Conservation (phyloP, 2,888 invertebrate species). For the Andrena marginata region DNA sequence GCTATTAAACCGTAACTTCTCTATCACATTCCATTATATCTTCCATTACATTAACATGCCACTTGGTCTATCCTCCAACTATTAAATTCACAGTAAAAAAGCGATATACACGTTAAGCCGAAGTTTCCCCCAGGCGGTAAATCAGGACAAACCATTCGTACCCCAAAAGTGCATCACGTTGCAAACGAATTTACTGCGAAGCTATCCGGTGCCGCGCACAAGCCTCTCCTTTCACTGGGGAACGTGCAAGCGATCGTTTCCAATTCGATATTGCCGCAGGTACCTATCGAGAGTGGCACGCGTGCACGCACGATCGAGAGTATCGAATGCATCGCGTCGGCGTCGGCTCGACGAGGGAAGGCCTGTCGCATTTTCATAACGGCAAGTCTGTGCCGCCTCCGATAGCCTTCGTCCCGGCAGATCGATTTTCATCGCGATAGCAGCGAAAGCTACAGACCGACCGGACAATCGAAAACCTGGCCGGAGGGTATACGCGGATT, state of each 20-base stretch:
- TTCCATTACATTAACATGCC: too few relatives aligned
- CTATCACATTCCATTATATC: too few relatives aligned
- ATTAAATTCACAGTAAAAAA: too few relatives aligned
- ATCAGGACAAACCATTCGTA: constrained; percentile 30
- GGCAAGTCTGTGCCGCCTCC: constrained; percentile 52
- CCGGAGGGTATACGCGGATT: constrained; percentile 73
- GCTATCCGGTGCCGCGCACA: constrained; percentile 35
- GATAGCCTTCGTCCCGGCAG: constrained; percentile 65
- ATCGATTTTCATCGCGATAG: constrained; percentile 72
- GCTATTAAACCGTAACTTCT: too few relatives aligned
- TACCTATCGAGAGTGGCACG: constrained; percentile 28
- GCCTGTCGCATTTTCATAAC: constrained; percentile 69
- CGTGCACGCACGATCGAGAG: constrained; percentile 22
- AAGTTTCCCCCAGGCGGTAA: neutral
- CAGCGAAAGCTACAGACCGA: constrained; percentile 54
- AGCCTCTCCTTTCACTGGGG: constrained; percentile 53
- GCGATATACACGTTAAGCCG: too few relatives aligned
- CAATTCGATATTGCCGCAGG: constrained; percentile 57
- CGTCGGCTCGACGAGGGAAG: constrained; percentile 50
- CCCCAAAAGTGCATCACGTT: constrained; percentile 34
- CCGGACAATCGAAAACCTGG: constrained; percentile 73
- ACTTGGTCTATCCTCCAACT: too few relatives aligned
- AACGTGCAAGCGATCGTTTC: constrained; percentile 52
- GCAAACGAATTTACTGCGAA: constrained; percentile 46
- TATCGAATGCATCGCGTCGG: constrained; percentile 50